These are phyloP conservation scores for Eospalax fontanierii DNA, from an alignment of 2,797 vertebrate genomes.

Conservation along the genomic window DNA sequence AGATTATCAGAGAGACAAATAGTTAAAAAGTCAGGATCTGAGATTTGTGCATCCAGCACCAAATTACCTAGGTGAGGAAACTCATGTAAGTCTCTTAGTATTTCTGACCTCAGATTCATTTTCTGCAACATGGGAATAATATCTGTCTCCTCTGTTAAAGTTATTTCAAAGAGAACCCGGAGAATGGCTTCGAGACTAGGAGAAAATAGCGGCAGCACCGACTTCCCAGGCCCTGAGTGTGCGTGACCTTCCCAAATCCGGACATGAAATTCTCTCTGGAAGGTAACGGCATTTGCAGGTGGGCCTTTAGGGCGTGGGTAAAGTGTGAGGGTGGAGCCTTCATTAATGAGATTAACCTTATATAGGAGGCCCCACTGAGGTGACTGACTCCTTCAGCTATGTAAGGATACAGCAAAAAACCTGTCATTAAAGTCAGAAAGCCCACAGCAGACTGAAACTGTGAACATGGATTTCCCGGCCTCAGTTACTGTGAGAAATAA, in stretches of 20 bases:
- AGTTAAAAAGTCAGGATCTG: background rate
- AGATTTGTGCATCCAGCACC: background rate
- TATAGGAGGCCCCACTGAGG: background rate
- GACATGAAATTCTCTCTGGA: background rate
- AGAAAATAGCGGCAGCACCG: background rate
- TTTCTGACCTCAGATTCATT: slow-evolving; percentile 1
- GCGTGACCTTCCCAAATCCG: background rate
- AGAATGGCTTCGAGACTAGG: background rate
- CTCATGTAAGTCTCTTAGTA: background rate
- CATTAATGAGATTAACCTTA: background rate
- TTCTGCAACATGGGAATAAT: background rate
- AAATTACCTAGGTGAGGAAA: slow-evolving; percentile 12
- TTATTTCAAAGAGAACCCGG: slow-evolving; percentile 6
- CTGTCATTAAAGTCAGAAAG: background rate
- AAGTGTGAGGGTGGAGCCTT: background rate
- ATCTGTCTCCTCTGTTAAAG: background rate
- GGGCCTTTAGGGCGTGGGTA: background rate
- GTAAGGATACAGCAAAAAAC: background rate
- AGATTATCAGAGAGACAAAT: background rate
- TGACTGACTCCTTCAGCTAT: background rate
- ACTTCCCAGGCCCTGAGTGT: background rate
- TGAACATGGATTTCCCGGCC: background rate
- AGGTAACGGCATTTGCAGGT: background rate
- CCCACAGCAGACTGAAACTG: background rate
- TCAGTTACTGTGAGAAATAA: background rate